These are phyloP conservation scores for Coregonus ussuriensis DNA, from an alignment of 2,797 vertebrate species.

Conservation along the genomic window DNA sequence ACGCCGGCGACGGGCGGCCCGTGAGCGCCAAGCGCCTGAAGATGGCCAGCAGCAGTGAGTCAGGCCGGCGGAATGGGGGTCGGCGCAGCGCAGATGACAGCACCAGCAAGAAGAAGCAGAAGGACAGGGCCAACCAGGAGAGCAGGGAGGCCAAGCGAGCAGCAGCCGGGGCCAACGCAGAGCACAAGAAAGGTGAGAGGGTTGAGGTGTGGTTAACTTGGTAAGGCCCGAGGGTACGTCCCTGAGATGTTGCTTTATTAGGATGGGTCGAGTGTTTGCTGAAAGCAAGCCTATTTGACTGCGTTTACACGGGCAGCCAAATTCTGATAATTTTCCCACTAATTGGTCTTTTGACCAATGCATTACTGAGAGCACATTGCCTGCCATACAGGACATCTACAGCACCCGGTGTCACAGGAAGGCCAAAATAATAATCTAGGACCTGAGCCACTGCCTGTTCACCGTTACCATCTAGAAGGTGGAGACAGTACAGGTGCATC, in stretches of 20 bases:
- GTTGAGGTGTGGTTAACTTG: neutral
- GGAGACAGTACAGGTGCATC: no score
- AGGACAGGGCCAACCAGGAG: slow-evolving; percentile 94
- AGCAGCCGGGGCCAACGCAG: slow-evolving; percentile 49
- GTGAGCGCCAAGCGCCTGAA: slow-evolving; percentile 94
- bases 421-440: no score
- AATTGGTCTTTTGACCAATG: no score
- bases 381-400: no score
- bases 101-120: slow-evolving; percentile 93
- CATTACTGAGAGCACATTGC: no score
- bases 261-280: no score
- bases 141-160: slow-evolving; percentile 89
- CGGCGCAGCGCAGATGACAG: slow-evolving; percentile 82
- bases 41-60: slow-evolving; percentile 84
- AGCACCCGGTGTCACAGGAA: no score
- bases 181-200: slow-evolving; percentile 81
- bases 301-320: no score
- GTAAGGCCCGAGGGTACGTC: neutral
- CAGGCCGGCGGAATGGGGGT: slow-evolving; percentile 65
- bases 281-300: no score
- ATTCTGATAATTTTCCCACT: no score
- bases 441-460: no score
- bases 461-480: no score
- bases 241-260: neutral
- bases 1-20: slow-evolving; percentile 84